Evolutionary conservation across 2,888 invertebrate genomes (phyloP).

Genomic region (Trichogramma dendrolimi): DNA sequence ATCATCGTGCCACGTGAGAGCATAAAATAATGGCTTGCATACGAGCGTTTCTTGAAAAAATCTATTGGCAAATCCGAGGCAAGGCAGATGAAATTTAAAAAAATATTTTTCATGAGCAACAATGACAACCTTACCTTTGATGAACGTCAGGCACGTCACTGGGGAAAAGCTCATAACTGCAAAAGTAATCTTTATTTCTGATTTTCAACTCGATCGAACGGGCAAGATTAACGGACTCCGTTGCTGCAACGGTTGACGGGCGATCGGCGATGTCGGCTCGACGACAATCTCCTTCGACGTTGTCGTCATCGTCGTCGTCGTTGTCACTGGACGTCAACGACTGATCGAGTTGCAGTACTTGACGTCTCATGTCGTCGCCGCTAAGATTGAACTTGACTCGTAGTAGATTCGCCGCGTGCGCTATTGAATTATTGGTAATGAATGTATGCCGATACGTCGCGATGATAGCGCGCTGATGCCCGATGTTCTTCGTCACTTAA

Average conservation of each 20-base stretch:
- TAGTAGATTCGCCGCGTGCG: background rate
- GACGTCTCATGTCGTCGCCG: constrained; percentile 8
- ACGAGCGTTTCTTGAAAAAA: constrained; percentile 35
- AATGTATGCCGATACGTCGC: too few relatives aligned
- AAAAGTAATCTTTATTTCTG: constrained; percentile 34
- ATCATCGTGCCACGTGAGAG: constrained; percentile 47
- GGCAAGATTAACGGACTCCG: constrained; percentile 25
- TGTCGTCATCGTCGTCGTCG: background rate
- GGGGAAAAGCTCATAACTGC: constrained; percentile 40
- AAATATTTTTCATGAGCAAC: background rate
- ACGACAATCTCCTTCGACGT: background rate
- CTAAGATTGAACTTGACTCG: background rate
- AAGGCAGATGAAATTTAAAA: too few relatives aligned
- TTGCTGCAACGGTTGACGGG: background rate
- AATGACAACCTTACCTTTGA: constrained; percentile 30
- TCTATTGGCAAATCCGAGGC: constrained; percentile 21
- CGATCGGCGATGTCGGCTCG: background rate
- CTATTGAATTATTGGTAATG: too few relatives aligned
- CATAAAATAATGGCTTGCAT: constrained; percentile 46
- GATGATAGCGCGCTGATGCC: too few relatives aligned
- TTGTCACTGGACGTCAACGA: too few relatives aligned
- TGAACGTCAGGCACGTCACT: constrained; percentile 30
- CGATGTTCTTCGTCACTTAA: too few relatives aligned
- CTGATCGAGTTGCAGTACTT: background rate
- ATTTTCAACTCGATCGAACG: constrained; percentile 31